phyloP scores from a whole-genome alignment of 2,888 invertebrate genomes.

The Eristalinus sepulchralis region DNA sequence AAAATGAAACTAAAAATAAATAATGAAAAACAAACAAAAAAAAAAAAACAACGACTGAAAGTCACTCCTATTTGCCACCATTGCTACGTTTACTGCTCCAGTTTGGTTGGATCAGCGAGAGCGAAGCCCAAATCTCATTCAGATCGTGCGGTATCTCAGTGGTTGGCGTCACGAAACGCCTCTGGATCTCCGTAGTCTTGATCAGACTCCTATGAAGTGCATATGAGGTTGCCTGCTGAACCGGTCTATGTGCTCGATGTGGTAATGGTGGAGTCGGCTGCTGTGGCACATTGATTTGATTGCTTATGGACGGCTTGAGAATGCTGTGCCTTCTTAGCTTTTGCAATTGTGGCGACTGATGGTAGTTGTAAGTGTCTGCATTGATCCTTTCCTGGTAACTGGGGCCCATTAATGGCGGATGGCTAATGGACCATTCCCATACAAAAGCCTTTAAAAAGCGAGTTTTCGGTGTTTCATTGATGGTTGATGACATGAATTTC shows the following conservation, averaged over 20 bases:
- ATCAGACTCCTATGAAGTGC: conserved; percentile 68
- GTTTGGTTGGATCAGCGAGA: conserved; percentile 71
- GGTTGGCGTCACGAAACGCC: conserved; percentile 60
- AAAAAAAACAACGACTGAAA: conserved; percentile 23
- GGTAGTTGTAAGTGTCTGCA: conserved; percentile 55
- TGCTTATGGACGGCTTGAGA: conserved; percentile 46
- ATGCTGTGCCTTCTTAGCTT: conserved; percentile 57
- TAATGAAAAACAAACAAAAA: conserved; percentile 41
- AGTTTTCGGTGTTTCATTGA: conserved; percentile 39
- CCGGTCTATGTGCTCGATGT: conserved; percentile 44
- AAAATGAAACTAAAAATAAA: conserved; percentile 46
- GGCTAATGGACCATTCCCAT: conserved; percentile 75
- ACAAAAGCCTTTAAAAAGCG: conserved; percentile 73
- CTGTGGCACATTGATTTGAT: conserved; percentile 51
- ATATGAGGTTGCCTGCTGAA: conserved; percentile 68
- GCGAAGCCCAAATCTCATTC: conserved; percentile 72
- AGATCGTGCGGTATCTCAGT: conserved; percentile 69
- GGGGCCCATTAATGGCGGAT: conserved; percentile 72
- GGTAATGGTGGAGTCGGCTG: conserved; percentile 53
- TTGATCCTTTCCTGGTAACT: conserved; percentile 67
- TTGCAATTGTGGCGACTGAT: conserved; percentile 64
- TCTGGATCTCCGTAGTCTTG: conserved; percentile 56
- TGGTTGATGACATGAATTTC: conserved; percentile 61
- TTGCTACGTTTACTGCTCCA: conserved; percentile 67
- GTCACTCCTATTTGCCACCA: conserved; percentile 9